Conservation (phyloP, 2,888 invertebrate species). For the Drosophila neonasuta region DNA sequence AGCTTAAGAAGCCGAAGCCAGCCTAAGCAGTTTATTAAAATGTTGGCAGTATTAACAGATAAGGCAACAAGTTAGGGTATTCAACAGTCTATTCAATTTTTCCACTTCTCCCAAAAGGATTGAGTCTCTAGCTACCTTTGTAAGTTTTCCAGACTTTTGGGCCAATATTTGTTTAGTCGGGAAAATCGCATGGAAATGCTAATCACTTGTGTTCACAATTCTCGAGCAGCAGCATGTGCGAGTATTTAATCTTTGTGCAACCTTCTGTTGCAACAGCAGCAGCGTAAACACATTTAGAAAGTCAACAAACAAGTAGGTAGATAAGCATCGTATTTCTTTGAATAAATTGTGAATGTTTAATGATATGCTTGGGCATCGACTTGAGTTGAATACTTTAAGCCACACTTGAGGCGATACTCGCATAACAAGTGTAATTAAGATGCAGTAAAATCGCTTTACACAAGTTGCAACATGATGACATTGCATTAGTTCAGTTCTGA, state of each 20-base stretch:
- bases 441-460: constrained; percentile 42
- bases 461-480: constrained; percentile 30
- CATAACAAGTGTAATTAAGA: constrained; percentile 40
- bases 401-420: not conserved
- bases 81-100: not conserved
- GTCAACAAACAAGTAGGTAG: constrained; percentile 18
- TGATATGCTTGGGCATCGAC: not conserved
- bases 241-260: constrained; percentile 45
- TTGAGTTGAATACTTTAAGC: constrained; percentile 1
- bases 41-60: not conserved
- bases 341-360: not conserved
- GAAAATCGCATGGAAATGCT: constrained; percentile 68
- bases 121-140: not conserved
- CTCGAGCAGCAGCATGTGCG: constrained; percentile 28
- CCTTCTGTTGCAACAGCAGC: constrained; percentile 26
- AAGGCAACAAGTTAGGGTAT: constrained; percentile 18
- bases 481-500: constrained; percentile 21
- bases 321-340: not conserved
- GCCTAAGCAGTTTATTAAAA: not conserved
- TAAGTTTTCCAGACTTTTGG: constrained; percentile 6
- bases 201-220: constrained; percentile 67
- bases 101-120: not conserved
- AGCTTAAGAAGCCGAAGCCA: not conserved
- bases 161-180: constrained; percentile 57
- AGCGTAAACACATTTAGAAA: constrained; percentile 27